Conservation (phyloP, 2,113 vertebrate species). For the Psittacula cyanocephala region DNA sequence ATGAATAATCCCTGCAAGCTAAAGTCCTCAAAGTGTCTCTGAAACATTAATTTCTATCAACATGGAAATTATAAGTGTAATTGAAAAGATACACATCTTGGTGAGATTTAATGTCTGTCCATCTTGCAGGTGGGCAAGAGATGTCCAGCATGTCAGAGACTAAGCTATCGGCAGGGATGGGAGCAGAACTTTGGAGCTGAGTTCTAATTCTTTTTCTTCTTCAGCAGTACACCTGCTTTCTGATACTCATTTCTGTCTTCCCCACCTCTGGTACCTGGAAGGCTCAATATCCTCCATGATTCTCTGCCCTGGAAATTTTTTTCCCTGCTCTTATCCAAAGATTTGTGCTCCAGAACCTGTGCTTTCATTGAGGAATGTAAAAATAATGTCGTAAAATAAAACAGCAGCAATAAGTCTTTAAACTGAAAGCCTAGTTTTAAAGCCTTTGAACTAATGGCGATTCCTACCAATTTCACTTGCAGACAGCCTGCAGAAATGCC, state of each 20-base stretch:
- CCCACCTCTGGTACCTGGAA: not conserved
- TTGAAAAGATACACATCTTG: not conserved
- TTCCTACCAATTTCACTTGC: not conserved
- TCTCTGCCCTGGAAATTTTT: not conserved
- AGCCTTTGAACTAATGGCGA: not conserved
- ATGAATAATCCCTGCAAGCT: not conserved
- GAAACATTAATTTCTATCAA: not conserved
- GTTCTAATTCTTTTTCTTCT: not conserved
- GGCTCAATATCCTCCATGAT: not conserved
- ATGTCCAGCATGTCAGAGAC: not conserved
- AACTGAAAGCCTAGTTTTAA: not conserved
- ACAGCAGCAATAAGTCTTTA: not conserved
- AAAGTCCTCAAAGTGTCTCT: not conserved
- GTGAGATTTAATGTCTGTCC: not conserved
- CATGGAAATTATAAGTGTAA: not conserved
- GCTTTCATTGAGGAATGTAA: not conserved
- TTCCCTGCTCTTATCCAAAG: not conserved
- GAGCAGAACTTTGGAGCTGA: not conserved
- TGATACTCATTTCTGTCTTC: not conserved
- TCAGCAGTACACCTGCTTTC: not conserved
- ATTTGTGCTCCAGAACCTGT: not conserved
- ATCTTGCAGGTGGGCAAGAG: not conserved
- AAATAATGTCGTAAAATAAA: not conserved
- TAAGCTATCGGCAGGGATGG: not conserved
- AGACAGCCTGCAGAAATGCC: not conserved